A percentile compares a stretch with the other conserved stretches of the same genome.
phyloP scores from a whole-genome alignment of 2,888 invertebrate species.

The Napeogenes inachia region DNA sequence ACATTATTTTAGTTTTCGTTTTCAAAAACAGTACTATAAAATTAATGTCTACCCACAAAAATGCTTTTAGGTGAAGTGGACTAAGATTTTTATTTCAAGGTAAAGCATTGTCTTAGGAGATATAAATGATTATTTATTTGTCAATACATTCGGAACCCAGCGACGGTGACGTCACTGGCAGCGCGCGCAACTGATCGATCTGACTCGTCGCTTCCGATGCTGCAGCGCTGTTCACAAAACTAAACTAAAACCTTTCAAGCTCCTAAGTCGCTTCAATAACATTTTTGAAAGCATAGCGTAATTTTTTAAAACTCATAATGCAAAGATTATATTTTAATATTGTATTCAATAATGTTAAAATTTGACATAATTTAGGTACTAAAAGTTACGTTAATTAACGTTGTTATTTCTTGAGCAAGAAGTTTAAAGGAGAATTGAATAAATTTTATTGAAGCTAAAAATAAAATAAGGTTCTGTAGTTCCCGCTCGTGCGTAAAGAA shows the following conservation, averaged over 20 bases:
- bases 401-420: background rate
- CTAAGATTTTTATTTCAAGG: constrained; percentile 25
- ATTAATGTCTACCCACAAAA: constrained; percentile 2
- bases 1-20: background rate
- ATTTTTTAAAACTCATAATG: constrained; percentile 9
- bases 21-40: background rate
- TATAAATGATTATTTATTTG: constrained; percentile 36
- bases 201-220: constrained; percentile 49
- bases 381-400: background rate
- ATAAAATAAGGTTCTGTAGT: background rate
- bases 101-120: constrained; percentile 31
- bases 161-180: constrained; percentile 64
- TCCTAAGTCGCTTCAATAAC: constrained; percentile 46
- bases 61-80: constrained; percentile 5
- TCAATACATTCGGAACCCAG: constrained; percentile 49
- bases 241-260: constrained; percentile 22
- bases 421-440: constrained; percentile 2
- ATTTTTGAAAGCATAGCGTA: constrained; percentile 6
- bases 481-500: constrained; percentile 4
- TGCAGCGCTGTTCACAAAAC: constrained; percentile 43
- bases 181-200: constrained; percentile 75
- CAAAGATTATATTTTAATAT: background rate
- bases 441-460: constrained; percentile 1
- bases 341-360: background rate
- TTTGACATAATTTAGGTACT: background rate